Percentiles rank a stretch among this genome's conserved stretches.
Conservation (phyloP, 2,113 vertebrate genomes). For the Lanius collurio region DNA sequence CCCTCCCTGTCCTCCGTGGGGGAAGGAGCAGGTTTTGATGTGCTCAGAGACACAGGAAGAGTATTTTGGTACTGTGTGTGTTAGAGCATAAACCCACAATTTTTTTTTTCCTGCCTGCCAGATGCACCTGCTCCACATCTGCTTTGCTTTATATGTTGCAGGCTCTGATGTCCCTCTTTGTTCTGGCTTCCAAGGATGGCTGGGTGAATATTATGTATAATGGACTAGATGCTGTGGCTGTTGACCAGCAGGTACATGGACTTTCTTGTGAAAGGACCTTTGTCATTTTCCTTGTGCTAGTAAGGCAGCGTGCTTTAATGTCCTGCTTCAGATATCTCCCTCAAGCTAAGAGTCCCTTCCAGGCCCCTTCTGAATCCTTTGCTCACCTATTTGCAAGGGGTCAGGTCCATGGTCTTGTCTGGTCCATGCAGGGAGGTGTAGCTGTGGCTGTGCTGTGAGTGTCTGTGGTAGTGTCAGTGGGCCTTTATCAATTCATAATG, state of each 20-base stretch:
- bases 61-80: neutral
- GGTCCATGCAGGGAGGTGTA: neutral
- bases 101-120: neutral
- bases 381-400: neutral
- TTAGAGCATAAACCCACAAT: neutral
- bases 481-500: neutral
- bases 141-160: conserved; percentile 58
- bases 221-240: conserved; percentile 91
- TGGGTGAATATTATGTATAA: conserved; percentile 99
- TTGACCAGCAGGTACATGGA: conserved; percentile 89
- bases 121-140: neutral
- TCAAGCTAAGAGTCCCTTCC: neutral
- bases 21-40: neutral
- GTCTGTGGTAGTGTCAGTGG: neutral
- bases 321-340: neutral
- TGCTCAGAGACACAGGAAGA: neutral
- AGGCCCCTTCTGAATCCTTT: neutral
- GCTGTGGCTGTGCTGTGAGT: neutral
- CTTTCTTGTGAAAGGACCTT: neutral
- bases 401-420: neutral
- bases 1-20: accelerated
- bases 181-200: conserved; percentile 96
- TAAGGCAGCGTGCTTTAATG: neutral
- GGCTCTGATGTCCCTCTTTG: conserved; percentile 99
- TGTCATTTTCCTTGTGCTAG: neutral